Base-by-base conservation (phyloP, 2,888 invertebrate genomes). In the Dastarcus helophoroides region DNA sequence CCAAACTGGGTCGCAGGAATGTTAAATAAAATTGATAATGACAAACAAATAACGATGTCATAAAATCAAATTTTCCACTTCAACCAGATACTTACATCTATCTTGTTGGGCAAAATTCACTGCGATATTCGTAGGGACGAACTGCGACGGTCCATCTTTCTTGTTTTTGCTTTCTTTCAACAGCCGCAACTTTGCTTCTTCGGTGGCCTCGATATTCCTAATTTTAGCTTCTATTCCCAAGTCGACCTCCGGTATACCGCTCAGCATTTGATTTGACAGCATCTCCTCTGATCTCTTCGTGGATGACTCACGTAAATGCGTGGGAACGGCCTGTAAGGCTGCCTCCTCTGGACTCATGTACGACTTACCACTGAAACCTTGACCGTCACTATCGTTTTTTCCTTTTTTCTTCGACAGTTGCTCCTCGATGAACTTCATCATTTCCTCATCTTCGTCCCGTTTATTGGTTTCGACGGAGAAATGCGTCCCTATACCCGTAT, bases 211-310 rank as follows among this genome's bases (percentile, higher is more conserved):
- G 45, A 99, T 98, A 58, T 98, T 99, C 53, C 80, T 81, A 39
- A 99, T 98, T 67, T 98, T 95, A 0, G 93, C 93, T 52, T 95
- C 93, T 46, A 99, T 94, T n/a, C 98, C 98, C 30, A 99, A 71
- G 64, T 99, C 97, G 0, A 99, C 90, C 68, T 99, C 98, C 0
- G 98, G 98, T 43, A 99, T 98, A 19, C 98, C 98, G 54, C 91
- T 95, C 3, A 99, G 68, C 98, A 98, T 99, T 69, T 98, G 97
- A 71, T 97, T 95, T 3, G 97, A 97, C 48, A 99, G 73, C 91
- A 98, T 95, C 66, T 98, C 98, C 61, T 98, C 97, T 2, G 89
- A 93, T 53, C 83, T 72, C 47, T 88, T 84, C 1, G 83, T 76
- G 1, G 88, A 83, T 2, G 89, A 85, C 35, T 83, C 77, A 36